Evolutionary conservation across 2,888 invertebrate species (phyloP), one percentile per base, ranked within the genome.

Genomic region (Drosophila kambysellisi): DNA sequence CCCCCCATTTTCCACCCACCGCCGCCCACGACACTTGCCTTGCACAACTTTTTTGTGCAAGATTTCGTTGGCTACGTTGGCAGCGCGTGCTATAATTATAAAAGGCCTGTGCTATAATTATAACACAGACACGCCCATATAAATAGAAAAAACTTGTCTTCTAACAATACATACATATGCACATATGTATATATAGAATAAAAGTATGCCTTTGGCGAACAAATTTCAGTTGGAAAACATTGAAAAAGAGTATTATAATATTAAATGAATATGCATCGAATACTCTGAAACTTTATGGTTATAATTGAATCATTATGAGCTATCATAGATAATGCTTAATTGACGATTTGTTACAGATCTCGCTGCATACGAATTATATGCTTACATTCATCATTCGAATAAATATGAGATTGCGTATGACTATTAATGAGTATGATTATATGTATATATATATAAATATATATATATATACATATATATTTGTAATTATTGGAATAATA

Each of bases 41-140:
- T 81, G 78, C 78, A 78, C 78, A 78, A 78, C 76, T 69, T 69
- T 69, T 69, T 48, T 65, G 65, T 79, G 79, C 60, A 79, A 70
- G 71, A 61, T 61, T 79, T 60, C 15, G 51, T 37, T 69, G 37
- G 68, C 69, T 54, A 56, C 72, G 62, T 39, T 39, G 46, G 50
- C 50, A 69, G 64, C 78, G 52, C 52, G 64, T 74, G 88, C 83
- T 88, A 83, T 85, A 88, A 89, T 84, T 84, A 84, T 76, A 81
- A 76, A 84, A 82, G 77, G 81, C 74, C 88, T 77, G 81, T 59
- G 89, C 82, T 89, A 84, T 89, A 89, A 84, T 87, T 84, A 83
- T 85, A 83, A 74, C 74, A 80, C 80, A 77, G 75, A 50, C 81
- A 75, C 84, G 83, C 79, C 79, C 79, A 79, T 89, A 89, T 74